Conservation (phyloP, 2,797 vertebrate species). For the Phaenicophaeus curvirostris region DNA sequence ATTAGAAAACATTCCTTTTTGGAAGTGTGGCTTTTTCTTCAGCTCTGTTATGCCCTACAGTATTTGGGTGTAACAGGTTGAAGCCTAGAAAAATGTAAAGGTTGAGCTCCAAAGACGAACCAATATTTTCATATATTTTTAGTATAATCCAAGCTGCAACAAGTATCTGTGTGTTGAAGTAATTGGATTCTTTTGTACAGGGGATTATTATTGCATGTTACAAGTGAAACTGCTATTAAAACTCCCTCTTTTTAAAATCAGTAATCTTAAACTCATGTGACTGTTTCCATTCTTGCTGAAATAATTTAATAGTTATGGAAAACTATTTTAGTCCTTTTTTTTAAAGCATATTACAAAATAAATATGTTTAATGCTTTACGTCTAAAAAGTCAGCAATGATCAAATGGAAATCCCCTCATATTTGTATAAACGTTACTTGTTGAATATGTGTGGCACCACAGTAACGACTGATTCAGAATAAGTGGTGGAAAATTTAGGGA, state of each 20-base stretch:
- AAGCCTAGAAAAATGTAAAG: background rate
- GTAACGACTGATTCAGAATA: background rate
- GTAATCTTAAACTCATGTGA: background rate
- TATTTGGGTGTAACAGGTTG: background rate
- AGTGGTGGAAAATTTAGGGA: background rate
- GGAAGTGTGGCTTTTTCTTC: background rate
- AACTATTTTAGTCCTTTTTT: background rate
- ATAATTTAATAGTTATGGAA: constrained; percentile 10
- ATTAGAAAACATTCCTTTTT: background rate
- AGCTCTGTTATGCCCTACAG: background rate
- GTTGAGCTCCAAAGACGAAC: background rate
- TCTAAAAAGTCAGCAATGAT: background rate
- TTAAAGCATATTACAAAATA: background rate
- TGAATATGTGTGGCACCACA: fast-evolving
- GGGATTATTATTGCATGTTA: background rate
- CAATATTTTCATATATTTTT: background rate
- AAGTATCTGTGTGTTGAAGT: background rate
- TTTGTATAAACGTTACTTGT: background rate
- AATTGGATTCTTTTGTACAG: background rate
- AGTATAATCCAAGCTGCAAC: background rate
- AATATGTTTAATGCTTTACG: background rate
- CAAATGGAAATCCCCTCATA: background rate
- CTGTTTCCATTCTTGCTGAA: constrained; percentile 16
- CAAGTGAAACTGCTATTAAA: background rate
- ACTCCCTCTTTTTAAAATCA: background rate